phyloP scores from a whole-genome alignment of 2,888 invertebrate species.

The Eretmocerus hayati region DNA sequence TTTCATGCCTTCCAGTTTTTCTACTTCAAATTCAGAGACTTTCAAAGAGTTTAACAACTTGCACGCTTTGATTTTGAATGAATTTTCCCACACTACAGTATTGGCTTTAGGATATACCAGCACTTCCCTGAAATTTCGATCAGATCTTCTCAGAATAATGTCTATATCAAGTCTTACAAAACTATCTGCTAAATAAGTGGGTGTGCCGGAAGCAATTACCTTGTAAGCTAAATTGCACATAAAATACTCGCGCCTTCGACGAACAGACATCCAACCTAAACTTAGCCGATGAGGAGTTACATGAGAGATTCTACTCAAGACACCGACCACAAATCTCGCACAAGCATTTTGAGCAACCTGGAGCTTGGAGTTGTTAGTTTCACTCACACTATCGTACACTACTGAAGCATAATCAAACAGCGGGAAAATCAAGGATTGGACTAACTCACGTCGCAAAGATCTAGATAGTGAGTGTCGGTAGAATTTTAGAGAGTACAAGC shows the following conservation, averaged over 20 bases:
- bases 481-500: background rate
- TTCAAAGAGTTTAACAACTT: too few species aligned
- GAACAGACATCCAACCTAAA: background rate
- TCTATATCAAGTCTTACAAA: too few species aligned
- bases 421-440: background rate
- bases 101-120: too few species aligned
- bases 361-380: background rate
- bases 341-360: background rate
- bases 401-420: background rate
- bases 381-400: background rate
- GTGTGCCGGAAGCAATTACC: background rate
- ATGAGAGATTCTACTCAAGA: background rate
- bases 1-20: too few species aligned
- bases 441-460: background rate
- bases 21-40: too few species aligned
- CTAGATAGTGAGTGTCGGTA: background rate
- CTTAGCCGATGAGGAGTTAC: background rate
- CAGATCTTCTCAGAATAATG: too few species aligned
- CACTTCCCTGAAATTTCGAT: too few species aligned
- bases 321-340: background rate
- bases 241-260: background rate
- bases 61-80: too few species aligned
- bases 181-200: background rate
- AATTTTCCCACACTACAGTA: too few species aligned
- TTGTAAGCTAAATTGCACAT: background rate